Evolutionary conservation across 2,113 vertebrate genomes (phyloP), one percentile per base, ranked within the genome.

Genomic region (Phasianus colchicus): DNA sequence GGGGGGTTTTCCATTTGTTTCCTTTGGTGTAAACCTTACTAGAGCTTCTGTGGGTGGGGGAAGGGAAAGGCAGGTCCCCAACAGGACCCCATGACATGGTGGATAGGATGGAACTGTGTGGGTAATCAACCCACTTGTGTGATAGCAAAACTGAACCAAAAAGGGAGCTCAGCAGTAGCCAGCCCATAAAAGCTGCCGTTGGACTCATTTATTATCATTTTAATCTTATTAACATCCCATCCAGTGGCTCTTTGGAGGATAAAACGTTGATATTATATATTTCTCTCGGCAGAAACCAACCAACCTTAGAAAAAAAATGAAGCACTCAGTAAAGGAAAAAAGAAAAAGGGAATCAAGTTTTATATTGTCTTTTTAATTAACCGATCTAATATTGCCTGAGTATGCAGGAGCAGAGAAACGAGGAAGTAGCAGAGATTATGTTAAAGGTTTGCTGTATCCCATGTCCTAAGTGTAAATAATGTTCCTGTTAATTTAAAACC

Each of bases 401-500:
- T 30, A 27, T 52, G 36, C 45, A 27, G 84, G 55, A 47, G 67
- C 47, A 30, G 11, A 8, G 10, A 32, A 52, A 32, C 13, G 16
- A 50, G 83, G 91, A 80, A 94, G 45, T 19, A 83, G n/a, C 66
- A 69, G 83, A 80, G 65, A 55, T 80, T 32, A 57, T 45, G 80
- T 30, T 34, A 43, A 93, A 30, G 27, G 18, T 52, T 81, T 86
- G 13, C 67, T 45, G 19, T 70, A 55, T 80, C 67, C 60, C 61
- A 40, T 29, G 66, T 80, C 67, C 55, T 71, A 47, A 86, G 74
- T 86, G 88, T 95, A 96, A 96, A 93, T 92, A 96, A 96, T 34
- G 54, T 29, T 91, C 42, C 74, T 90, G 88, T 96, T 96, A 94
- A 96, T 96, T 93, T 93, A 94, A 96, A 96, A 77, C 75, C 92